phyloP scores from a whole-genome alignment of 2,888 invertebrate genomes.

The Eupithecia abbreviata region DNA sequence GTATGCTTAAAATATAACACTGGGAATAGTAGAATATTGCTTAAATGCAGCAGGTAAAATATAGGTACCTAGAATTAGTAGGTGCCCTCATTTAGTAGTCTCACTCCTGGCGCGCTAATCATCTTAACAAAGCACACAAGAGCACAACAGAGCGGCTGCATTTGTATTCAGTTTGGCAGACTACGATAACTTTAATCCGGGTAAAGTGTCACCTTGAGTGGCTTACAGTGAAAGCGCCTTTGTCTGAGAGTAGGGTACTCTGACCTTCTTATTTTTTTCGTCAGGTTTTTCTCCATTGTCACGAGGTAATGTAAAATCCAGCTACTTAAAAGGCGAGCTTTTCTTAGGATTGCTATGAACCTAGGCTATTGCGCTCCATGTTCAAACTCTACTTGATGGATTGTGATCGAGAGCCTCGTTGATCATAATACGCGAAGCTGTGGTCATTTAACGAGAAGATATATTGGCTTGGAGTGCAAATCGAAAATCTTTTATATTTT shows the following conservation, averaged over 20 bases:
- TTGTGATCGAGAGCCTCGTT: slow-evolving; percentile 77
- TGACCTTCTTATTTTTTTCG: slow-evolving; percentile 77
- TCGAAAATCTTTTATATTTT: slow-evolving; percentile 50
- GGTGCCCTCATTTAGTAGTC: slow-evolving; percentile 31
- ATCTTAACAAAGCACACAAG: slow-evolving; percentile 60
- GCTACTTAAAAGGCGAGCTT: slow-evolving; percentile 66
- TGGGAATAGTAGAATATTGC: background rate
- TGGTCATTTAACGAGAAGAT: slow-evolving; percentile 71
- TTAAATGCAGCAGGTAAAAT: background rate
- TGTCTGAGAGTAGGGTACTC: slow-evolving; percentile 74
- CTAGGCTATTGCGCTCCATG: slow-evolving; percentile 62
- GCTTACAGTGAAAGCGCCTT: slow-evolving; percentile 79
- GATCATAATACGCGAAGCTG: slow-evolving; percentile 72
- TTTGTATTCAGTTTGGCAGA: slow-evolving; percentile 82
- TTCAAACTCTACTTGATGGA: slow-evolving; percentile 69
- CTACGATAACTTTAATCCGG: slow-evolving; percentile 83
- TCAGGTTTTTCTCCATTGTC: slow-evolving; percentile 75
- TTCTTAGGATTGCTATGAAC: slow-evolving; percentile 61
- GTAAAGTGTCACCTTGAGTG: slow-evolving; percentile 82
- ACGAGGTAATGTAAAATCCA: slow-evolving; percentile 72
- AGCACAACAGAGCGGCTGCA: slow-evolving; percentile 63
- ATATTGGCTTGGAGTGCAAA: slow-evolving; percentile 55
- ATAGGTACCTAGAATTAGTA: background rate
- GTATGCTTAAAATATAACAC: background rate
- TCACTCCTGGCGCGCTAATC: slow-evolving; percentile 52